Evolutionary conservation across 1,140 invertebrate genomes (phyloP).

Genomic region (Drosophila repleta): DNA sequence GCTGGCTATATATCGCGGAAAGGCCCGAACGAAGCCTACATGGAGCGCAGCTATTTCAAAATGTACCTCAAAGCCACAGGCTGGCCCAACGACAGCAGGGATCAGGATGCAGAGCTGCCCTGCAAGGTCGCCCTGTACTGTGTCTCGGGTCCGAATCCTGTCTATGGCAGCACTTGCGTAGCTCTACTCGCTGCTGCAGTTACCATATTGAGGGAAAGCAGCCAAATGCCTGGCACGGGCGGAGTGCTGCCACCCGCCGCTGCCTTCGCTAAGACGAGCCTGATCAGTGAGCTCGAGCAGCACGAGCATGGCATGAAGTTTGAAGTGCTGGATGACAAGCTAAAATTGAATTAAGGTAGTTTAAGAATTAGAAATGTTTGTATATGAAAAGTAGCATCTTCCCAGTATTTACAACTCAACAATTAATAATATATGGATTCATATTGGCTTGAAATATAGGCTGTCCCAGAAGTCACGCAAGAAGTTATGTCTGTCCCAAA

Average conservation of each 20-base stretch:
- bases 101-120: slow-evolving; percentile 86
- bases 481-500: too few relatives aligned
- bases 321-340: slow-evolving; percentile 9
- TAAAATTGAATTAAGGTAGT: neutral
- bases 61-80: slow-evolving; percentile 90
- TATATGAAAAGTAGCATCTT: too few relatives aligned
- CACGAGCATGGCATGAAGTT: slow-evolving; percentile 81
- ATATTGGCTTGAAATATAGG: too few relatives aligned
- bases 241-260: slow-evolving; percentile 84
- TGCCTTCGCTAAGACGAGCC: slow-evolving; percentile 68
- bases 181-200: slow-evolving; percentile 89
- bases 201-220: slow-evolving; percentile 89
- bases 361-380: too few relatives aligned
- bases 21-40: slow-evolving; percentile 87
- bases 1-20: slow-evolving; percentile 88
- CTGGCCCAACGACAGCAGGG: slow-evolving; percentile 88
- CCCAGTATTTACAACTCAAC: too few relatives aligned
- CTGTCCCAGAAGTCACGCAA: too few relatives aligned
- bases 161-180: slow-evolving; percentile 92
- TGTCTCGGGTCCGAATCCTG: slow-evolving; percentile 89
- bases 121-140: slow-evolving; percentile 88
- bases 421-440: too few relatives aligned
- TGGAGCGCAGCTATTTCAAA: slow-evolving; percentile 87
- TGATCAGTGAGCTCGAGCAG: slow-evolving; percentile 75
- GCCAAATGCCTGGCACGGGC: slow-evolving; percentile 88